Conservation (phyloP, 2,888 invertebrate species). For the Entomobrya proxima region DNA sequence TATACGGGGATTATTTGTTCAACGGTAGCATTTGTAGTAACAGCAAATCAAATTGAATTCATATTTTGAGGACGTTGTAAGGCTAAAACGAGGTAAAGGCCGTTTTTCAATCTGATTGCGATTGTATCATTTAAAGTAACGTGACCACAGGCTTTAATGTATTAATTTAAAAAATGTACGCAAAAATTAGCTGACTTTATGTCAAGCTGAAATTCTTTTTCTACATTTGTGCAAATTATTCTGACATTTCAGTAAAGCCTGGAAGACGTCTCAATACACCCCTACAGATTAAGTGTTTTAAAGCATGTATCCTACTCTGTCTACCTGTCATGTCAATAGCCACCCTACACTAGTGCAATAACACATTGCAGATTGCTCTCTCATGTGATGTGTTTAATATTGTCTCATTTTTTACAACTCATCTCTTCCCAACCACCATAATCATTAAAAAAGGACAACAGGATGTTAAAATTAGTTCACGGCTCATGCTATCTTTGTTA, state of each 20-base stretch:
- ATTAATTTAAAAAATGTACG: no score
- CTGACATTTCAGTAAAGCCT: background rate
- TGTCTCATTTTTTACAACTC: background rate
- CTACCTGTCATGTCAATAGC: no score
- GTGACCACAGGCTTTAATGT: no score
- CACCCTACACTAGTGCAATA: no score
- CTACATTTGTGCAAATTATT: background rate
- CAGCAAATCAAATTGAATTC: background rate
- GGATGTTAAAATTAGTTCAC: conserved; percentile 64
- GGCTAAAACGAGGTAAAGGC: conserved; percentile 63
- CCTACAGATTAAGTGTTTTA: background rate
- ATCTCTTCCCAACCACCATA: conserved; percentile 3
- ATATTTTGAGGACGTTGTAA: conserved; percentile 46
- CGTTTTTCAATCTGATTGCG: conserved; percentile 47
- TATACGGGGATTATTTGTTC: no score
- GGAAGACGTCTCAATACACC: conserved; percentile 1
- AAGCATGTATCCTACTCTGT: background rate
- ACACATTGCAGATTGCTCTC: no score
- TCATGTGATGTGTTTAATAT: background rate
- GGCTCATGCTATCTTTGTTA: conserved; percentile 49
- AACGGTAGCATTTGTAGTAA: background rate
- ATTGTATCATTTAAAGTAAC: no score
- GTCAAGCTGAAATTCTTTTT: no score
- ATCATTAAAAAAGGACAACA: conserved; percentile 40
- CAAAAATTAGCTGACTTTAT: no score